These are phyloP conservation scores for Luehdorfia chinensis DNA, from an alignment of 1,140 invertebrate species.

Conservation along the genomic window DNA sequence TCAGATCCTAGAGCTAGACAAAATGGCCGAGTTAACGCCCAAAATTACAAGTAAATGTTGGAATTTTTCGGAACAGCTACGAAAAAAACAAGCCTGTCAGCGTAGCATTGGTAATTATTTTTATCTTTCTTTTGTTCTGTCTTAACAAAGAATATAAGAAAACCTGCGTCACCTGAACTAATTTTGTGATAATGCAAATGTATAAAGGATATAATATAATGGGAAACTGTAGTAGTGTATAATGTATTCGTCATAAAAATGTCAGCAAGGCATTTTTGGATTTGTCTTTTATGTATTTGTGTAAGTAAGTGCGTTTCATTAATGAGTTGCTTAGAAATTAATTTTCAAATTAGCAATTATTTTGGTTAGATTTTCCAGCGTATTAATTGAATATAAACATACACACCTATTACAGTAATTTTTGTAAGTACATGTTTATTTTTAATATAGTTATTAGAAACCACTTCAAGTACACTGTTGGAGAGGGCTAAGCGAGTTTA, in stretches of 20 bases:
- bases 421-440: too few relatives aligned
- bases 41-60: too few relatives aligned
- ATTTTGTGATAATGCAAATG: constrained; percentile 2
- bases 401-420: too few relatives aligned
- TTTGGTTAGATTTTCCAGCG: too few relatives aligned
- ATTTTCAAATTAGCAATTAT: too few relatives aligned
- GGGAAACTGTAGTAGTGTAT: neutral
- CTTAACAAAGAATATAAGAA: constrained; percentile 8
- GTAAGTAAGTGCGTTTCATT: neutral
- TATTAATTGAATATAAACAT: too few relatives aligned
- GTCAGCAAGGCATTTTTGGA: neutral
- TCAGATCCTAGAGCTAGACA: too few relatives aligned
- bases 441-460: constrained; percentile 4
- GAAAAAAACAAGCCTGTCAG: too few relatives aligned
- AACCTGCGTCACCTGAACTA: neutral
- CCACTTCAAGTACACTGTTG: neutral
- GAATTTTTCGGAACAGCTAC: too few relatives aligned
- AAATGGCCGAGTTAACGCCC: too few relatives aligned
- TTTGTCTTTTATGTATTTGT: constrained; percentile 6
- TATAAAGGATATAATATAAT: constrained; percentile 8
- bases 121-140: constrained; percentile 2
- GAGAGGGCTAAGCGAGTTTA: constrained; percentile 5
- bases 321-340: too few relatives aligned
- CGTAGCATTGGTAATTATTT: too few relatives aligned
- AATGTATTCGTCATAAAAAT: constrained; percentile 1